Conservation (phyloP, 2,113 vertebrate species). For the Lagopus leucura region DNA sequence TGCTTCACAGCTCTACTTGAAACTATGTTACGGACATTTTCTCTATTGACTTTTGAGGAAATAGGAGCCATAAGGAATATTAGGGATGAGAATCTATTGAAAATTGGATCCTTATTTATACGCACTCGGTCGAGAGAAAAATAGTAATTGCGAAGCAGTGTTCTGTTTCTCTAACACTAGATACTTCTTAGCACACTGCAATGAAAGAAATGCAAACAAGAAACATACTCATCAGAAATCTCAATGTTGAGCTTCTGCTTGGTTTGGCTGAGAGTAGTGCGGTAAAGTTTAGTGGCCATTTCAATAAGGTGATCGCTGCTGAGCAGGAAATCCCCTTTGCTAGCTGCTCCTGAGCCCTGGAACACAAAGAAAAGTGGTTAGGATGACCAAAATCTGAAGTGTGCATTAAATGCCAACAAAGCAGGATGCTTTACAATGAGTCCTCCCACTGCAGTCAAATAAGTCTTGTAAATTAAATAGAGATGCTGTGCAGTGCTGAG, state of each 20-base stretch:
- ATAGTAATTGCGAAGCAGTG: background rate
- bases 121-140: background rate
- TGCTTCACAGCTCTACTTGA: background rate
- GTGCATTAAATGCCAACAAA: background rate
- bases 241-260: constrained; percentile 89
- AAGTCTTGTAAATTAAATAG: background rate
- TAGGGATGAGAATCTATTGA: background rate
- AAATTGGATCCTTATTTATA: background rate
- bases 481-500: background rate
- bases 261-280: constrained; percentile 84
- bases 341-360: constrained; percentile 90
- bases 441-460: background rate
- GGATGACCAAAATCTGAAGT: background rate
- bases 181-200: background rate
- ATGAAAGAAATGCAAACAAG: background rate
- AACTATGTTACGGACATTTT: background rate
- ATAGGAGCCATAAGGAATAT: background rate
- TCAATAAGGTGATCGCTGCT: constrained; percentile 96
- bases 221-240: constrained; percentile 95
- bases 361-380: background rate
- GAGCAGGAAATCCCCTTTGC: constrained; percentile 97
- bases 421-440: background rate
- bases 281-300: constrained; percentile 96
- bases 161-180: background rate
- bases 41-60: background rate